A percentile compares a stretch with the other conserved stretches of the same genome.
These are phyloP conservation scores for Bettongia penicillata DNA, from an alignment of 2,113 vertebrate species.

Conservation along the genomic window DNA sequence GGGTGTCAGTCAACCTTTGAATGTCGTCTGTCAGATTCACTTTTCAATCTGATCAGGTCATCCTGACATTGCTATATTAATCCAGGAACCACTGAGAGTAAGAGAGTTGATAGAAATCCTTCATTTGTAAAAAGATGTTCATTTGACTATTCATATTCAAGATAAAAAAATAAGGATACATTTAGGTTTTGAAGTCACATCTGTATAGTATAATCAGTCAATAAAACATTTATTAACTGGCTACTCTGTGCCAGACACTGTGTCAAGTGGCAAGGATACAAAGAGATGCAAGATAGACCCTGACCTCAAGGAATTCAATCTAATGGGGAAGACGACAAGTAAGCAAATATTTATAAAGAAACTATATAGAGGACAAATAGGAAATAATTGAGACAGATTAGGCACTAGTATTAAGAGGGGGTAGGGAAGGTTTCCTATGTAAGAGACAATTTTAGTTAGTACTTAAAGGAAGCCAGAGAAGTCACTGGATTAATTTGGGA, in stretches of 20 bases:
- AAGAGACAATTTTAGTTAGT: not conserved
- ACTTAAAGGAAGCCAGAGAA: not conserved
- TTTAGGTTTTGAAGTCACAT: not conserved
- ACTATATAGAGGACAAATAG: not conserved
- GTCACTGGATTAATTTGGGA: not conserved
- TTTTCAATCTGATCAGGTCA: too few species aligned
- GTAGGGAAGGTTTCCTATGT: not conserved
- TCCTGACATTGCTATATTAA: not conserved
- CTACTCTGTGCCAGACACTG: not conserved
- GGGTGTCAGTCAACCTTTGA: slow-evolving; percentile 1
- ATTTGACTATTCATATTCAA: not conserved
- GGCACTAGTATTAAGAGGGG: not conserved
- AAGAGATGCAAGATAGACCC: not conserved
- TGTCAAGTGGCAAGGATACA: not conserved
- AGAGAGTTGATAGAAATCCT: not conserved
- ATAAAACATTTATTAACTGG: not conserved
- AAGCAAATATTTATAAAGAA: not conserved
- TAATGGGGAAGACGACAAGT: not conserved
- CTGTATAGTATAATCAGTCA: not conserved
- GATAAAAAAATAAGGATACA: not conserved
- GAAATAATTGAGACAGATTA: not conserved
- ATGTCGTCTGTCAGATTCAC: not conserved
- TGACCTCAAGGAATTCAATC: not conserved
- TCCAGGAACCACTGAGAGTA: not conserved
- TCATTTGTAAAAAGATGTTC: not conserved